These are phyloP conservation scores for Diarsia mendica DNA, from an alignment of 2,888 invertebrate genomes.

Conservation along the genomic window DNA sequence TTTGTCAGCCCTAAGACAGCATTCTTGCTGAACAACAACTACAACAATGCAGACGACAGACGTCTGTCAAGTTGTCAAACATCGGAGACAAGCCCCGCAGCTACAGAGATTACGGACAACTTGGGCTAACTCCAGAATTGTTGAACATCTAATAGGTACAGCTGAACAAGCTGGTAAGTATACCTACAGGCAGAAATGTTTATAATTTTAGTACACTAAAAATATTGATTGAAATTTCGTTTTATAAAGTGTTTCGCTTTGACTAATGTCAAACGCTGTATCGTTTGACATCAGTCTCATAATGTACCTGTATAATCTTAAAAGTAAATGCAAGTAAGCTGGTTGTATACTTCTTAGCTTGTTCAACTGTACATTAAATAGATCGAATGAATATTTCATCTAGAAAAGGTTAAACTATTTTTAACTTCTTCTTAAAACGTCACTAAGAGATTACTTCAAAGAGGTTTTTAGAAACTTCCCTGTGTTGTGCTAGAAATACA, in stretches of 20 bases:
- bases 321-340: too few relatives aligned
- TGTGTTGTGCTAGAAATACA: not conserved
- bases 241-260: too few relatives aligned
- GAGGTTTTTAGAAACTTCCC: not conserved
- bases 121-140: conserved; percentile 26
- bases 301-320: too few relatives aligned
- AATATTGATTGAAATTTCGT: too few relatives aligned
- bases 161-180: too few relatives aligned
- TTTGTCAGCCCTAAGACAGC: not conserved
- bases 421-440: not conserved
- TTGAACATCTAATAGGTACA: conserved; percentile 9
- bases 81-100: conserved; percentile 29
- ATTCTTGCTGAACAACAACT: conserved; percentile 31
- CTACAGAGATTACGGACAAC: conserved; percentile 30
- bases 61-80: conserved; percentile 54
- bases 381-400: not conserved
- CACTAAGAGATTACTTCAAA: not conserved
- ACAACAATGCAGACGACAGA: conserved; percentile 25
- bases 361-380: too few relatives aligned
- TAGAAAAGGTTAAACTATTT: not conserved
- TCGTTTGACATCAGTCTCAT: too few relatives aligned
- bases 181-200: too few relatives aligned
- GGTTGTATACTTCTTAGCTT: too few relatives aligned
- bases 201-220: too few relatives aligned
- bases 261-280: too few relatives aligned